Conservation (phyloP, 2,888 invertebrate genomes). For the Carterocephalus palaemon region DNA sequence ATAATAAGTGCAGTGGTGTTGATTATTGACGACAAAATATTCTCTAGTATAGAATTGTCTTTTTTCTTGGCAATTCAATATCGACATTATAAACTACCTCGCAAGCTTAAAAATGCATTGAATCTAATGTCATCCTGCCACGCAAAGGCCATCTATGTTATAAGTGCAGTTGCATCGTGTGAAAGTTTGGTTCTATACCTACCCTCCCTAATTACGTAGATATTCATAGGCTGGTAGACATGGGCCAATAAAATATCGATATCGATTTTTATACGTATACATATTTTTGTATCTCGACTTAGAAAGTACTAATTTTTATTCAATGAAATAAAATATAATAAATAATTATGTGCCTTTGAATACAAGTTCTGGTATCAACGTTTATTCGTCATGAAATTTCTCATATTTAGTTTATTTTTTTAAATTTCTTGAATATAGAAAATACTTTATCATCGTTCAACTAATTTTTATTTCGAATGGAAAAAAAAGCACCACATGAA, state of each 20-base stretch:
- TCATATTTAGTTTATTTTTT: not conserved
- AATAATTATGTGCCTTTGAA: no score
- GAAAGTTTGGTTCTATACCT: slow-evolving; percentile 63
- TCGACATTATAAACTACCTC: not conserved
- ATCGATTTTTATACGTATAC: slow-evolving; percentile 24
- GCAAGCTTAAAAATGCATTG: slow-evolving; percentile 8
- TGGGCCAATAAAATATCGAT: slow-evolving; percentile 42
- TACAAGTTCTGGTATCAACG: no score
- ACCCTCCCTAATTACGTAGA: slow-evolving; percentile 67
- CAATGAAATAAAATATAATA: no score
- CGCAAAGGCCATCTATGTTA: not conserved
- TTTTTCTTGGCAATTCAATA: no score
- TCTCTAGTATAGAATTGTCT: no score
- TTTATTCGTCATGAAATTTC: no score
- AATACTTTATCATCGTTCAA: not conserved
- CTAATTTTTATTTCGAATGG: no score
- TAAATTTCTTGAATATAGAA: not conserved
- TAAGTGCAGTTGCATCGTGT: slow-evolving; percentile 56
- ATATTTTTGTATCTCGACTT: not conserved
- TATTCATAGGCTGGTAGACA: slow-evolving; percentile 61
- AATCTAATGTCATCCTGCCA: slow-evolving; percentile 4
- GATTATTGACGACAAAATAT: no score
- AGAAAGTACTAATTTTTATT: no score
- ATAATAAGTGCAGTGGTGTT: no score
- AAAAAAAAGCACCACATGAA: no score